Percentiles rank a stretch among this genome's conserved stretches.
These are phyloP conservation scores for Kryptopterus vitreolus DNA, from an alignment of 2,797 vertebrate genomes.

Conservation along the genomic window DNA sequence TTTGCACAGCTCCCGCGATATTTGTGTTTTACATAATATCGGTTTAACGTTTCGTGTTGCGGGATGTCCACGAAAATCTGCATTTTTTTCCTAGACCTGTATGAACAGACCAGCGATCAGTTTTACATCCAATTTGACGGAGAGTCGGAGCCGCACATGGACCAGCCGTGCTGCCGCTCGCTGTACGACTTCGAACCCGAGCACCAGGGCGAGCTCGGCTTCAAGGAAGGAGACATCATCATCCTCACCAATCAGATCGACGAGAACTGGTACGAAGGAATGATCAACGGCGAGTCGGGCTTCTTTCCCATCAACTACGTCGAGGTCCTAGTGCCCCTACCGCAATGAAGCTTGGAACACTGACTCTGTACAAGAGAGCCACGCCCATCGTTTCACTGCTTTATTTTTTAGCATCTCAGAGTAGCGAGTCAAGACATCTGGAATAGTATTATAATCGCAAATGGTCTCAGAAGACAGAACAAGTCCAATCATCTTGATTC, in stretches of 20 bases:
- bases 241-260: slow-evolving; percentile 94
- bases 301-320: slow-evolving; percentile 99
- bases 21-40: no score
- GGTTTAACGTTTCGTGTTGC: neutral
- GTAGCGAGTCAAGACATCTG: slow-evolving; percentile 25
- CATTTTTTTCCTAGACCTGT: neutral
- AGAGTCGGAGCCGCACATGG: slow-evolving; percentile 80
- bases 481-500: slow-evolving; percentile 17
- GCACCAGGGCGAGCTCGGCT: slow-evolving; percentile 92
- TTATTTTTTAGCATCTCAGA: slow-evolving; percentile 13
- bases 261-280: slow-evolving; percentile 97
- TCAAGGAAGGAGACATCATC: slow-evolving; percentile 95
- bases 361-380: slow-evolving; percentile 25
- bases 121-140: slow-evolving; percentile 24
- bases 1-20: no score
- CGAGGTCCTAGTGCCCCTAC: slow-evolving; percentile 87
- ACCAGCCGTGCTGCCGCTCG: slow-evolving; percentile 92
- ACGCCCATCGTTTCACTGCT: slow-evolving; percentile 12
- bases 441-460: neutral
- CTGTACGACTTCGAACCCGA: slow-evolving; percentile 94
- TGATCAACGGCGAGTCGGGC: slow-evolving; percentile 87
- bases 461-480: neutral
- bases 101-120: neutral
- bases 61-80: neutral
- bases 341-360: slow-evolving; percentile 71